These are phyloP conservation scores for Cichlasoma orientale DNA, from an alignment of 2,797 vertebrate species.

Conservation along the genomic window DNA sequence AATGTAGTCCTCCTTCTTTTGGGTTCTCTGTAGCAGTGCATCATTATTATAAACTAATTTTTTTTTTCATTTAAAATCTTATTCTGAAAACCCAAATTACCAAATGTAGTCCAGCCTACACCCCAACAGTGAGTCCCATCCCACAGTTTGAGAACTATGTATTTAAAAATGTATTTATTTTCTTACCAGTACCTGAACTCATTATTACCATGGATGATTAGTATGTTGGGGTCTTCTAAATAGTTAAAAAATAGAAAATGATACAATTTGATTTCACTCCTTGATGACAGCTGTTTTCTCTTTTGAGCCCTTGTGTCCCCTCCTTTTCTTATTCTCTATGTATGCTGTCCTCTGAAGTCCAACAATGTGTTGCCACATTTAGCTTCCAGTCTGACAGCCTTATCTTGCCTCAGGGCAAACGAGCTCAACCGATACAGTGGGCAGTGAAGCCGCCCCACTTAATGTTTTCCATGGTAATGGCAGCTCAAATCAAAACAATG, in stretches of 20 bases:
- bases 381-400: slow-evolving; percentile 67
- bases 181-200: not conserved
- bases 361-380: slow-evolving; percentile 64
- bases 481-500: slow-evolving; percentile 49
- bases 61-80: not conserved
- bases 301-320: slow-evolving; percentile 25
- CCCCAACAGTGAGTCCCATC: not conserved
- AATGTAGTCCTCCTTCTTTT: not conserved
- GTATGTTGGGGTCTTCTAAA: not conserved
- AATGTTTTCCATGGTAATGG: slow-evolving; percentile 51
- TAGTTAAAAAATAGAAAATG: slow-evolving; percentile 23
- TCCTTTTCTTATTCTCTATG: slow-evolving; percentile 61
- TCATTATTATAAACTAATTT: not conserved
- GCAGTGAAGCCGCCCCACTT: slow-evolving; percentile 58
- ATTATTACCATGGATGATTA: not conserved
- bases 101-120: too few species aligned
- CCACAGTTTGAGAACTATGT: not conserved
- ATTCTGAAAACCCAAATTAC: too few species aligned
- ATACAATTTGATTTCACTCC: slow-evolving; percentile 18
- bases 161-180: too few species aligned
- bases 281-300: slow-evolving; percentile 37
- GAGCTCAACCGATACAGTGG: slow-evolving; percentile 56
- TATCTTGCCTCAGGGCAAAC: slow-evolving; percentile 55
- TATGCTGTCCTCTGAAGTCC: slow-evolving; percentile 54
- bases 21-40: not conserved